Evolutionary conservation across 1,140 invertebrate species (phyloP).

Genomic region (Microplitis demolitor): DNA sequence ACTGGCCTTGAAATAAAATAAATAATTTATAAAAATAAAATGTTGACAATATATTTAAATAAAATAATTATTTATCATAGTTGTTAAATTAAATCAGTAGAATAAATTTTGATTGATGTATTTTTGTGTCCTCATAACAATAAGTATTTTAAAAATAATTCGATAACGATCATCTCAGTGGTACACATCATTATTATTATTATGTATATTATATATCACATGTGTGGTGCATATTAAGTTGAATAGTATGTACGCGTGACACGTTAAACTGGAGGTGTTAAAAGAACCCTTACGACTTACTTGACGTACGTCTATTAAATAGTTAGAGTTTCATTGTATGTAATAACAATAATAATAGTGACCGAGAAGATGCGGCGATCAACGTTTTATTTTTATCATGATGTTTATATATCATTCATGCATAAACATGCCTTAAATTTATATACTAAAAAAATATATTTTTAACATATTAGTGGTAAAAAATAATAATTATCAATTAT

Average conservation of each 20-base stretch:
- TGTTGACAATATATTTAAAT: not conserved
- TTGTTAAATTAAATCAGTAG: not conserved
- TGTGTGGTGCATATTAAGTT: slow-evolving; percentile 2
- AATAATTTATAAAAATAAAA: not conserved
- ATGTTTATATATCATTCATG: slow-evolving; percentile 19
- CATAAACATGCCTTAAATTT: not conserved
- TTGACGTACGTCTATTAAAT: slow-evolving; percentile 41
- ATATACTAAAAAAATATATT: not conserved
- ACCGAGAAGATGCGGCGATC: slow-evolving; percentile 29
- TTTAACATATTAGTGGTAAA: not conserved
- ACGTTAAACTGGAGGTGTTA: slow-evolving; percentile 28
- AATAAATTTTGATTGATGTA: not conserved
- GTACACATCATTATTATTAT: not conserved
- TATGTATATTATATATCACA: not conserved
- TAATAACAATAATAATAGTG: slow-evolving; percentile 44
- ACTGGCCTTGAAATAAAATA: too few species aligned
- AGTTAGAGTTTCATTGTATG: slow-evolving; percentile 41
- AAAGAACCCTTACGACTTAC: slow-evolving; percentile 32
- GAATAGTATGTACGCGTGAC: slow-evolving; percentile 7
- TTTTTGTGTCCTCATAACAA: not conserved
- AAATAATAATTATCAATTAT: not conserved
- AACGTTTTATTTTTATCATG: slow-evolving; percentile 33
- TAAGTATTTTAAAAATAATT: not conserved
- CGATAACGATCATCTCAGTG: not conserved
- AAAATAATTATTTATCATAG: not conserved